Base-by-base conservation (phyloP, 2,888 invertebrate species). In the Cheilosia pagana region DNA sequence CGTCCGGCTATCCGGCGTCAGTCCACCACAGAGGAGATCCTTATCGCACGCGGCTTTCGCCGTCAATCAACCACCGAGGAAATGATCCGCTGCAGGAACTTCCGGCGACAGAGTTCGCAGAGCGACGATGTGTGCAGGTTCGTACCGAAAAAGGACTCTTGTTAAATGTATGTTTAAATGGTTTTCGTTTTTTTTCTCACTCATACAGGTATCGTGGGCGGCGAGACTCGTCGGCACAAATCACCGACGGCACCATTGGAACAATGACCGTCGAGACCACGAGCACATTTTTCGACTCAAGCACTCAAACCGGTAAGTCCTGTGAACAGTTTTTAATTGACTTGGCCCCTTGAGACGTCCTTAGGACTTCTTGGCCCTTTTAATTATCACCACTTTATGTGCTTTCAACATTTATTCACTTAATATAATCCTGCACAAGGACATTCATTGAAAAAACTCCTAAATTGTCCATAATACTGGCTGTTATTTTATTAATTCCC, bases 181-280 rank as follows among this genome's bases (percentile, higher is more conserved):
- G 16, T 16, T 43, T 7, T 28, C n/a, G n/a, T n/a, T 1, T 28
- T 28, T 53, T 21, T 8, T 16, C 1, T 19, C 1, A 25, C 41
- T 39, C 8, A 23, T 55, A 2, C 74, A 91, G 92, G 2, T 92
- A 91, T 86, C 91, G 92, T 1, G 92, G 92, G 12, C 88, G 92
- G 53, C 89, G 94, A 90, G 97, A 98, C 90, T 97, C 97, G 1
- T 95, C 96, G 53, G 97, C 97, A 0, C 98, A 98, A 92, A 98
- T 98, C 89, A 95, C 96, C 70, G 97, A 98, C 89, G 98, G 98
- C 16, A 98, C 97, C 28, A 95, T 97, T 87, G 97, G 96, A 35
- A 96, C 97, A 43, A 98, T 98, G 98, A 97, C 97, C 0, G 97
- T 97, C 28, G 97, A 98, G 92, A 97, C 97, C 3, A 96, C 97